A percentile compares a stretch with the other conserved stretches of the same genome.
These are phyloP conservation scores for Bolborhynchus lineola DNA, from an alignment of 2,113 vertebrate genomes.

Conservation along the genomic window DNA sequence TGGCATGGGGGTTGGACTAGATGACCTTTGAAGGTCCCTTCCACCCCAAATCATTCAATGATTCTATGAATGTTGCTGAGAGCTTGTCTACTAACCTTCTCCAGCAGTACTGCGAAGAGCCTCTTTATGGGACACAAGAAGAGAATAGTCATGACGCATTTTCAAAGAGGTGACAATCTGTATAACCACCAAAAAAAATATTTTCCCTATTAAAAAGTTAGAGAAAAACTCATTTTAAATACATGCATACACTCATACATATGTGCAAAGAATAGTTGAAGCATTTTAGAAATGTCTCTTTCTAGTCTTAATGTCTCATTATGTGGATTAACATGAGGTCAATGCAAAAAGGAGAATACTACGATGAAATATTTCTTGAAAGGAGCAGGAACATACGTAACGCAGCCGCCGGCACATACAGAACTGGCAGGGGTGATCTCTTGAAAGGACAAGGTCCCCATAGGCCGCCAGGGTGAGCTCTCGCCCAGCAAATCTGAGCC, in stretches of 20 bases:
- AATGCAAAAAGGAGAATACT: neutral
- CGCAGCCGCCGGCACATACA: accelerated
- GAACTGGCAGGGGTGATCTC: neutral
- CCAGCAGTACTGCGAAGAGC: neutral
- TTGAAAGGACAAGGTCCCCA: neutral
- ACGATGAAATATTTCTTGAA: neutral
- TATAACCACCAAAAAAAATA: constrained; percentile 7
- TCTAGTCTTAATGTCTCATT: neutral
- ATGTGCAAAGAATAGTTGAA: neutral
- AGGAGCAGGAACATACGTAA: neutral
- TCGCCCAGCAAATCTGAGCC: neutral
- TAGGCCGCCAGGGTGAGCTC: constrained; percentile 21
- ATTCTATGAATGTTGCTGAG: neutral
- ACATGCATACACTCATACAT: accelerated
- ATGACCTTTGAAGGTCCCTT: neutral
- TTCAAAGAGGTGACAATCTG: constrained; percentile 24
- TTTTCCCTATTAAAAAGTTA: constrained; percentile 9
- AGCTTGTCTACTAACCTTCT: neutral
- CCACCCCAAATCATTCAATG: neutral
- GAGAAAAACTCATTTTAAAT: neutral
- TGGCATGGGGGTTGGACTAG: neutral
- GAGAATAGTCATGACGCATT: neutral
- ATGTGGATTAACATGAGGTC: neutral
- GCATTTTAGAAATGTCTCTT: neutral
- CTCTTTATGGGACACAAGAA: constrained; percentile 19